Conservation (phyloP, 2,888 invertebrate genomes). For the Idaea aversata region DNA sequence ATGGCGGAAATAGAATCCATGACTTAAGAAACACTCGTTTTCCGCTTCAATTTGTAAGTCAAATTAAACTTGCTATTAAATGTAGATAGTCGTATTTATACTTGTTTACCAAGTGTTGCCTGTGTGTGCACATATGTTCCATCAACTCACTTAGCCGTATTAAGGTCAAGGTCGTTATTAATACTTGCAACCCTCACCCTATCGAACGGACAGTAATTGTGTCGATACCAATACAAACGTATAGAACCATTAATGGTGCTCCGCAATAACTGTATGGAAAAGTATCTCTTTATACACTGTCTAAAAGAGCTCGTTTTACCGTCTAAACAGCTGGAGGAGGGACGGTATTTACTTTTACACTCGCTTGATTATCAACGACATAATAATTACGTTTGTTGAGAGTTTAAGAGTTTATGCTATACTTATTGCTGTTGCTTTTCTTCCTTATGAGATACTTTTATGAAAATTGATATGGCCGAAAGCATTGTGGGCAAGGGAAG, state of each 20-base stretch:
- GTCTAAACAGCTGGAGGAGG: conserved; percentile 38
- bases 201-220: conserved; percentile 26
- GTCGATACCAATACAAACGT: conserved; percentile 13
- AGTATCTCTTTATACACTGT: conserved; percentile 10
- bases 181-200: conserved; percentile 51
- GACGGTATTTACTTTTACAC: conserved; percentile 51
- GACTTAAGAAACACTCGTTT: neutral
- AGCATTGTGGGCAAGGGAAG: too few species aligned
- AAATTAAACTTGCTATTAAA: neutral
- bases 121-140: conserved; percentile 30
- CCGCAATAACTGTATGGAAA: conserved; percentile 9
- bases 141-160: conserved; percentile 45
- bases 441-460: too few species aligned
- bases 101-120: neutral
- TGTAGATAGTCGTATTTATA: neutral
- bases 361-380: conserved; percentile 53
- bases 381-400: conserved; percentile 43
- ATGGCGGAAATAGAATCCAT: too few species aligned
- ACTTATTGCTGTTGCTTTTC: conserved; percentile 11
- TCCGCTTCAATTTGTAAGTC: neutral
- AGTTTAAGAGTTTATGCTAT: conserved; percentile 37
- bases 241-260: conserved; percentile 10
- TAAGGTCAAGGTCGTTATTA: conserved; percentile 62
- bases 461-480: too few species aligned
- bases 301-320: neutral